These are phyloP conservation scores for Rotaria socialis DNA, from an alignment of 2,888 invertebrate genomes.

Conservation along the genomic window DNA sequence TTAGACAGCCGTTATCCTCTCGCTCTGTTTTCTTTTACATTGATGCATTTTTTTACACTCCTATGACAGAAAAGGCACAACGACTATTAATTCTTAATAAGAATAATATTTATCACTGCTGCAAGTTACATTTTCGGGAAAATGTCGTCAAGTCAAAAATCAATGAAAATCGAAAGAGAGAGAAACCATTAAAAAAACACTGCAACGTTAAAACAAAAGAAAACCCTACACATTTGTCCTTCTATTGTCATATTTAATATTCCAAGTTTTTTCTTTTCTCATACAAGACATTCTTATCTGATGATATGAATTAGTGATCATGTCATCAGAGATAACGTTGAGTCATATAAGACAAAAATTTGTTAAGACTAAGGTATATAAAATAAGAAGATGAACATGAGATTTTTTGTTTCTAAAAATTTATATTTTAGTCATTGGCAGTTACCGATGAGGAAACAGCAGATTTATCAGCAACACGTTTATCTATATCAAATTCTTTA, in stretches of 20 bases:
- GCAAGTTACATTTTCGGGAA: background rate
- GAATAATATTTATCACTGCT: slow-evolving; percentile 1
- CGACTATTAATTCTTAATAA: background rate
- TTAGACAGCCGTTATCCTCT: background rate
- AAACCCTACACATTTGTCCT: background rate
- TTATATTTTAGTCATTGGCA: slow-evolving; percentile 51
- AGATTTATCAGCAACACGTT: slow-evolving; percentile 38
- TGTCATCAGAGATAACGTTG: background rate
- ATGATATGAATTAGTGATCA: background rate
- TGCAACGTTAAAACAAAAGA: background rate
- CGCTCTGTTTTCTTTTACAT: background rate
- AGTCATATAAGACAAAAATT: background rate
- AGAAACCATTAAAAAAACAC: background rate
- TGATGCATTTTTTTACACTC: background rate
- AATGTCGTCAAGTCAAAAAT: background rate
- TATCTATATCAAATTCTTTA: slow-evolving; percentile 49
- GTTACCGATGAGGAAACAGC: slow-evolving; percentile 50
- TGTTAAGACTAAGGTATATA: background rate
- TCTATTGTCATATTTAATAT: background rate
- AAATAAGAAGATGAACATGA: background rate
- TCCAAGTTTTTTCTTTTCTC: background rate
- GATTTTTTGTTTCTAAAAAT: background rate
- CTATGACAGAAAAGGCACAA: background rate
- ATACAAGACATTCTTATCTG: background rate
- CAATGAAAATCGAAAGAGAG: background rate